Percentiles rank a stretch among this genome's conserved stretches.
phyloP scores from a whole-genome alignment of 2,888 invertebrate species.

The Apamea anceps region DNA sequence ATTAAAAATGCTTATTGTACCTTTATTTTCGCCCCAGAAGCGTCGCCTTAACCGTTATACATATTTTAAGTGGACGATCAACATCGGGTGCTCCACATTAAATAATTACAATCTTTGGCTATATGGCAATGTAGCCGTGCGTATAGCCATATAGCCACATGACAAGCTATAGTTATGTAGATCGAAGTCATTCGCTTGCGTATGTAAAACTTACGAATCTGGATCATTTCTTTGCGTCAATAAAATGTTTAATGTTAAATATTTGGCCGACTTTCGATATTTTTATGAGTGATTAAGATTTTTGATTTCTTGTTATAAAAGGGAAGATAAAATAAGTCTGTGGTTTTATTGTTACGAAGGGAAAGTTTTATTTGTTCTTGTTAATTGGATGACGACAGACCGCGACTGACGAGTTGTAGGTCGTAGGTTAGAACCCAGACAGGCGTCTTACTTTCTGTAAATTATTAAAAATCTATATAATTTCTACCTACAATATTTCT shows the following conservation, averaged over 20 bases:
- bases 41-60: constrained; percentile 63
- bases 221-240: constrained; percentile 43
- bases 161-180: constrained; percentile 26
- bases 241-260: constrained; percentile 33
- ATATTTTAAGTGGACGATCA: constrained; percentile 53
- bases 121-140: constrained; percentile 19
- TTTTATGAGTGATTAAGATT: constrained; percentile 46
- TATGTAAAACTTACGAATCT: constrained; percentile 27
- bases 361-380: constrained; percentile 38
- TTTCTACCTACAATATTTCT: not conserved
- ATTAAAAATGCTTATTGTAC: not conserved
- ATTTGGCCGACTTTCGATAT: constrained; percentile 50
- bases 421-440: not conserved
- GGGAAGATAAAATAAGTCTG: not conserved
- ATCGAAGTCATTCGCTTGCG: constrained; percentile 20
- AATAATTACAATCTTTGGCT: constrained; percentile 61
- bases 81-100: constrained; percentile 62
- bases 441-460: not conserved
- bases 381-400: not conserved
- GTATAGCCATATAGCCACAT: not conserved
- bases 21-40: constrained; percentile 16
- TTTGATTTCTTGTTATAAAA: constrained; percentile 23
- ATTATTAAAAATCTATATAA: not conserved
- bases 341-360: constrained; percentile 2
- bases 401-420: not conserved